Percentiles rank a stretch among this genome's conserved stretches.
Conservation (phyloP, 2,888 invertebrate species). For the Hydropsyche betteni region DNA sequence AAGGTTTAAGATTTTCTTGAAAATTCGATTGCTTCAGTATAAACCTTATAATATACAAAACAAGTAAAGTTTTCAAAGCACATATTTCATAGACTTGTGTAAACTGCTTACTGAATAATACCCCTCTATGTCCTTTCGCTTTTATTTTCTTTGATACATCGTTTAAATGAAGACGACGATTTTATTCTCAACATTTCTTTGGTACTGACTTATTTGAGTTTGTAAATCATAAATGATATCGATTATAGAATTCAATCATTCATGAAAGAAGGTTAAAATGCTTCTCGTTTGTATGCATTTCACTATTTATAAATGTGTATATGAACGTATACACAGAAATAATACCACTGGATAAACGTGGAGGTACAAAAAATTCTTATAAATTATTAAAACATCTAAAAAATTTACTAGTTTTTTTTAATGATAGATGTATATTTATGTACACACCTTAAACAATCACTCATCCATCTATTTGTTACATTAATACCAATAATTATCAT, state of each 20-base stretch:
- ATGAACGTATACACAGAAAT: slow-evolving; percentile 18
- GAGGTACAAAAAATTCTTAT: slow-evolving; percentile 29
- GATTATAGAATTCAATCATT: slow-evolving; percentile 2
- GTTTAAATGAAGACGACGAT: too few species aligned
- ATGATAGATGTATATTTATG: slow-evolving; percentile 31
- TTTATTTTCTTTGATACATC: background rate
- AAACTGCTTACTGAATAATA: slow-evolving; percentile 29
- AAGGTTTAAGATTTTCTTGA: background rate
- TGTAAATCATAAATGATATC: slow-evolving; percentile 4
- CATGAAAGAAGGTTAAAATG: slow-evolving; percentile 31
- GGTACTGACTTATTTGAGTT: too few species aligned
- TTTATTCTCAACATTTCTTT: too few species aligned
- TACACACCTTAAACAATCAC: slow-evolving; percentile 22
- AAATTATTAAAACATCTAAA: slow-evolving; percentile 30
- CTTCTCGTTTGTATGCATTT: slow-evolving; percentile 28
- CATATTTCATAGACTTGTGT: slow-evolving; percentile 22
- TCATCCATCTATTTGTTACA: slow-evolving; percentile 27
- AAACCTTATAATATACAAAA: slow-evolving; percentile 6
- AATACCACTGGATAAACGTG: slow-evolving; percentile 28
- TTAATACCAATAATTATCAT: slow-evolving; percentile 16
- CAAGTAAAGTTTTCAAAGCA: slow-evolving; percentile 1
- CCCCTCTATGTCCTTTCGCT: slow-evolving; percentile 29
- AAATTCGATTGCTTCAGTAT: background rate
- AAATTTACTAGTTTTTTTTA: slow-evolving; percentile 10
- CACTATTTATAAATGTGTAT: slow-evolving; percentile 23